Evolutionary conservation across 2,797 vertebrate species (phyloP).

Genomic region (Ctenosaura bakeri): DNA sequence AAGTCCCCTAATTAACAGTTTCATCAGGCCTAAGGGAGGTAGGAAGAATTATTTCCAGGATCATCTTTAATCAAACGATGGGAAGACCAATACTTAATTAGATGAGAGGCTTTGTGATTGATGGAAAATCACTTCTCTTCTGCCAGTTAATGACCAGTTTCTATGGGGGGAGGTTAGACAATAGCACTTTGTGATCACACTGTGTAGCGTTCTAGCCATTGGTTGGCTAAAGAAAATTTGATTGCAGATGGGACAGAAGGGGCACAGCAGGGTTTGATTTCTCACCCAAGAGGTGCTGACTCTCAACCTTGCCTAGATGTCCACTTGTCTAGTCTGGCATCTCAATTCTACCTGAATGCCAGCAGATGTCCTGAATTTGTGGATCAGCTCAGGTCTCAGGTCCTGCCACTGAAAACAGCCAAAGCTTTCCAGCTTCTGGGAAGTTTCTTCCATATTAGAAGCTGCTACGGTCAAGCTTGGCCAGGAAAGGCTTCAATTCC

Average conservation of each 20-base stretch:
- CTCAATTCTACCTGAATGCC: neutral
- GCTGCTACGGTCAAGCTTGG: neutral
- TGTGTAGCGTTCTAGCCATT: neutral
- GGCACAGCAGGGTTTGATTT: neutral
- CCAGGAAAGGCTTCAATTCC: neutral
- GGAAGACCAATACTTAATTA: conserved; percentile 61
- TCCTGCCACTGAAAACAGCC: neutral
- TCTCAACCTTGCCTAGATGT: neutral
- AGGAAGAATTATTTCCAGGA: conserved; percentile 41
- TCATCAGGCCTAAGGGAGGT: conserved; percentile 24
- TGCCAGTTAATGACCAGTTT: conserved; percentile 6
- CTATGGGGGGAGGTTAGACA: neutral
- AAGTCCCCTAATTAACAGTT: conserved; percentile 42
- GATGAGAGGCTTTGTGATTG: conserved; percentile 39
- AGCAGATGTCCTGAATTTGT: neutral
- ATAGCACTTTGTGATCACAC: neutral
- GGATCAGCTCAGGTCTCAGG: neutral
- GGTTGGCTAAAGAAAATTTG: neutral
- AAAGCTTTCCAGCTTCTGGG: neutral
- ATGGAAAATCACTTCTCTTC: conserved; percentile 37
- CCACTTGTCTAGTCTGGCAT: neutral
- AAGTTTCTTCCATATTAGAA: neutral
- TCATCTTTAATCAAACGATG: conserved; percentile 61
- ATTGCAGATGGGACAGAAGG: neutral
- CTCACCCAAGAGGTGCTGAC: neutral